Conservation (phyloP, 1,140 invertebrate species). For the Elysia chlorotica region DNA sequence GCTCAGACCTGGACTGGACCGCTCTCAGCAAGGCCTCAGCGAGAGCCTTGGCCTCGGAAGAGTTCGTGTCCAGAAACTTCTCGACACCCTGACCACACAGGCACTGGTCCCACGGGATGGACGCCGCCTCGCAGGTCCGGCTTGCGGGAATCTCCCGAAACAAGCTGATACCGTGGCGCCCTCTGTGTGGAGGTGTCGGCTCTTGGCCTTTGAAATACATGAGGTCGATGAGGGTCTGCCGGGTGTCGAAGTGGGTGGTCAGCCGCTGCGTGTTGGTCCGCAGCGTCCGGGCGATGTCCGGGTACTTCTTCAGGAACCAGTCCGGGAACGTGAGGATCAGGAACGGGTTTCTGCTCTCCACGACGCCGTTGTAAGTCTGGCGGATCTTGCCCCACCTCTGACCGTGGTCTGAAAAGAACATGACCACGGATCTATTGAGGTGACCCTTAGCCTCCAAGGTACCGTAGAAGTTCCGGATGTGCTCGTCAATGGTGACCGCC, state of each 20-base stretch:
- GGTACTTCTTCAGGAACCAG: conserved; percentile 1
- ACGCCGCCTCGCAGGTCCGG: neutral
- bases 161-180: conserved; percentile 1
- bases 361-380: conserved; percentile 31
- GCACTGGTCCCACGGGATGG: neutral
- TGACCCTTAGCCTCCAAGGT: neutral
- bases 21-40: too few species aligned
- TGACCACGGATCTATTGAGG: conserved; percentile 67
- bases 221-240: neutral
- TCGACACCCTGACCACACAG: too few species aligned
- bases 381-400: conserved; percentile 81
- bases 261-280: neutral
- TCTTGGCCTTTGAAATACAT: neutral
- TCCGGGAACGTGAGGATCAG: neutral
- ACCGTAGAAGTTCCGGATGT: neutral
- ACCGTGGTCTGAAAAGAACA: conserved; percentile 91
- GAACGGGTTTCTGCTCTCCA: conserved; percentile 4
- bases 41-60: too few species aligned
- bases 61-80: too few species aligned
- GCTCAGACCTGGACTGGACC: too few species aligned
- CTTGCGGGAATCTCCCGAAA: neutral
- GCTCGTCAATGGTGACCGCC: neutral
- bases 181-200: neutral
- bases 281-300: neutral
- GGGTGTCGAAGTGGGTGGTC: conserved; percentile 6